Percentiles rank a stretch among this genome's conserved stretches.
These are phyloP conservation scores for Calephelis nemesis DNA, from an alignment of 1,140 invertebrate species.

Conservation along the genomic window DNA sequence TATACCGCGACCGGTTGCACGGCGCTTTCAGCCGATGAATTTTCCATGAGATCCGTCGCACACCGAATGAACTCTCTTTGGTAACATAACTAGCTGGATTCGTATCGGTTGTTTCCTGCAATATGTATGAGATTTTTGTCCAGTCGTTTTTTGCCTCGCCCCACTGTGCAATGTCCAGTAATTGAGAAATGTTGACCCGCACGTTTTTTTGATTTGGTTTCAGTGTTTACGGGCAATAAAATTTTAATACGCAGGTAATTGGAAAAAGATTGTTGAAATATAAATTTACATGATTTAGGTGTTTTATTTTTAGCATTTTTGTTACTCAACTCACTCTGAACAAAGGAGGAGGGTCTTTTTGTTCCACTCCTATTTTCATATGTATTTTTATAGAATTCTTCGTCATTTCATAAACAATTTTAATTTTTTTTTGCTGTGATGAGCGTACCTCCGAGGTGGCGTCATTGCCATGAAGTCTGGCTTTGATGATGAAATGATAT, in stretches of 20 bases:
- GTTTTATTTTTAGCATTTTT: neutral
- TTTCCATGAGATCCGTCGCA: conserved; percentile 47
- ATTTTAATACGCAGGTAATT: conserved; percentile 20
- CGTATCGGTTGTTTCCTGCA: conserved; percentile 58
- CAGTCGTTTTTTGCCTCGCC: conserved; percentile 54
- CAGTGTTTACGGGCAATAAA: conserved; percentile 38
- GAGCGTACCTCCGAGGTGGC: too few relatives aligned
- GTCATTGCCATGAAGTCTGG: too few relatives aligned
- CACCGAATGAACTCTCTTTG: conserved; percentile 45
- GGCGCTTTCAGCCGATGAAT: conserved; percentile 58
- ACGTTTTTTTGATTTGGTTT: conserved; percentile 34
- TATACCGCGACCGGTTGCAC: conserved; percentile 50
- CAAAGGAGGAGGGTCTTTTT: too few relatives aligned
- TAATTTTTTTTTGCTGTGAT: too few relatives aligned
- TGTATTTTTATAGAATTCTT: too few relatives aligned
- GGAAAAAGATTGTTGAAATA: neutral
- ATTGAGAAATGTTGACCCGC: conserved; percentile 54
- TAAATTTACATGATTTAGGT: neutral
- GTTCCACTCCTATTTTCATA: too few relatives aligned
- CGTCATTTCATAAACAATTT: too few relatives aligned
- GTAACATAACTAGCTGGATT: conserved; percentile 55
- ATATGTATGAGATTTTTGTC: conserved; percentile 67
- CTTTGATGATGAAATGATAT: too few relatives aligned
- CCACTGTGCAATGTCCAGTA: conserved; percentile 45
- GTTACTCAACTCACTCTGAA: too few relatives aligned